These are phyloP conservation scores for Pseudomyrmex gracilis DNA, from an alignment of 1,140 invertebrate species.

Conservation along the genomic window DNA sequence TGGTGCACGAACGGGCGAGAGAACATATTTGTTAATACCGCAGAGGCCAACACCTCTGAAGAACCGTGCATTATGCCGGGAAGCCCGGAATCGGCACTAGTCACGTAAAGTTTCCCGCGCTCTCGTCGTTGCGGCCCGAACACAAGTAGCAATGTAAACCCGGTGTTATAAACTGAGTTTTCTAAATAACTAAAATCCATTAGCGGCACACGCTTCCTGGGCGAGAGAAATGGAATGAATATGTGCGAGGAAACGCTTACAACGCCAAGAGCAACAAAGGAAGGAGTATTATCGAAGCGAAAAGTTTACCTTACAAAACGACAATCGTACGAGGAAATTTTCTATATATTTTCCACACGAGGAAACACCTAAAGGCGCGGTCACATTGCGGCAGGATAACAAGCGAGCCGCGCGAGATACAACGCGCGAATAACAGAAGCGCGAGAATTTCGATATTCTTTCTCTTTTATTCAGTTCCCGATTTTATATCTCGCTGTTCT, in stretches of 20 bases:
- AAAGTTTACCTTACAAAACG: constrained; percentile 44
- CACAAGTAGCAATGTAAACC: constrained; percentile 21
- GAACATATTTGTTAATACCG: constrained; percentile 42
- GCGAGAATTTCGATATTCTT: constrained; percentile 49
- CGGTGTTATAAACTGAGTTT: constrained; percentile 26
- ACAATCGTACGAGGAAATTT: constrained; percentile 39
- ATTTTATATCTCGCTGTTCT: background rate
- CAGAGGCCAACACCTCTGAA: constrained; percentile 41
- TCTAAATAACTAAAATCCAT: constrained; percentile 62
- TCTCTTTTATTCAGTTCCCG: background rate
- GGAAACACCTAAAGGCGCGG: constrained; percentile 46
- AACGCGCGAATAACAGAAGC: background rate
- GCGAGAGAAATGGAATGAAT: background rate
- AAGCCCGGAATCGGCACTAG: constrained; percentile 29
- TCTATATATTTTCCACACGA: constrained; percentile 47
- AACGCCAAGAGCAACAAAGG: too few species aligned
- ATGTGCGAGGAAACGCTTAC: background rate
- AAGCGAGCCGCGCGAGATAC: constrained; percentile 9
- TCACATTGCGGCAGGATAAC: constrained; percentile 48
- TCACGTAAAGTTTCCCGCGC: constrained; percentile 40
- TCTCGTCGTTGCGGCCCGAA: background rate
- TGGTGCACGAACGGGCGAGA: background rate
- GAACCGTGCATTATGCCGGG: constrained; percentile 14
- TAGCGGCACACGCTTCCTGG: constrained; percentile 10
- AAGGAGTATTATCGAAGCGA: constrained; percentile 17